These are phyloP conservation scores for Alectura lathami DNA, from an alignment of 2,113 vertebrate species.

Conservation along the genomic window DNA sequence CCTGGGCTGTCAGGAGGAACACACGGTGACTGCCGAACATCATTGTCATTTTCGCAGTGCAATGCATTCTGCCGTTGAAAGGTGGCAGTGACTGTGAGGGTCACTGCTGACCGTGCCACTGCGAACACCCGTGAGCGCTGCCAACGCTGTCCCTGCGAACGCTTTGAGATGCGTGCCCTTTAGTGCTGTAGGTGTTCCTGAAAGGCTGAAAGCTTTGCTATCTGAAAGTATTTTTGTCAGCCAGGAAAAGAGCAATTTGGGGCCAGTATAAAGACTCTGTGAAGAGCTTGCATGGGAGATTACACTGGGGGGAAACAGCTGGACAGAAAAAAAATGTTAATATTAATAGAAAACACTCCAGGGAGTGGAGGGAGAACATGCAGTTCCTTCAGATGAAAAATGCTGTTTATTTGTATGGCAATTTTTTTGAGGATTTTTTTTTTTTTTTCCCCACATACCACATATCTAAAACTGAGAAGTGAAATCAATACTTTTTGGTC, in stretches of 20 bases:
- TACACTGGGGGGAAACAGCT: conserved; percentile 14
- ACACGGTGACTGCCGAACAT: neutral
- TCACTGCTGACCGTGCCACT: too few species aligned
- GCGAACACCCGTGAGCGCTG: too few species aligned
- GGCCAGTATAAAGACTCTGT: neutral
- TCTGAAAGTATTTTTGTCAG: conserved; percentile 5
- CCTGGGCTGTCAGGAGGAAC: conserved; percentile 35
- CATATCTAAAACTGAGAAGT: neutral
- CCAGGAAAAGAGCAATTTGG: conserved; percentile 27
- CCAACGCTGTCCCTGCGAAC: neutral
- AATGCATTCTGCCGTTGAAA: conserved; percentile 33
- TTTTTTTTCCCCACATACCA: neutral
- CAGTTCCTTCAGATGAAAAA: neutral
- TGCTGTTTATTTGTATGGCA: neutral
- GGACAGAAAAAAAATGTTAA: neutral
- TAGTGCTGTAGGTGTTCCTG: conserved; percentile 6
- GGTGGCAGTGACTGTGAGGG: neutral
- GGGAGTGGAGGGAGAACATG: neutral
- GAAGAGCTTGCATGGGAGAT: conserved; percentile 31
- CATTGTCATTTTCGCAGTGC: conserved; percentile 52
- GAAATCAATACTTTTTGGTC: neutral
- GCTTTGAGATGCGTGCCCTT: neutral
- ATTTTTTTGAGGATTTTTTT: neutral
- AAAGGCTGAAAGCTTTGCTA: conserved; percentile 17
- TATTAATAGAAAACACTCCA: neutral